Conservation (phyloP, 2,888 invertebrate genomes). For the Acleris sparsana region DNA sequence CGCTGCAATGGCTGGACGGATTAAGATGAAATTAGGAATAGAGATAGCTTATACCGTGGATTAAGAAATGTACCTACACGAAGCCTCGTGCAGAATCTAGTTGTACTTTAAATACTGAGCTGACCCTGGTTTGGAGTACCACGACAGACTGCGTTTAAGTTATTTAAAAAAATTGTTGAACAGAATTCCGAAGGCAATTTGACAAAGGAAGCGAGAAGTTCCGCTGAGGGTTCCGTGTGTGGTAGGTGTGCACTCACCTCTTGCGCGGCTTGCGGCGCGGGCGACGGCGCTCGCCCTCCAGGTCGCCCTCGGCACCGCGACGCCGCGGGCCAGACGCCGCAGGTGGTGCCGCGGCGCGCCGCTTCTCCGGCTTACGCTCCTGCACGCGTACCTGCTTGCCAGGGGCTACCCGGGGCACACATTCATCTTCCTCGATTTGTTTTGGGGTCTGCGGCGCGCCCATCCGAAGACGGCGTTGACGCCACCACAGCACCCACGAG, state of each 20-base stretch:
- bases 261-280: conserved; percentile 64
- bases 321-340: conserved; percentile 59
- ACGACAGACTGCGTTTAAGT: too few relatives aligned
- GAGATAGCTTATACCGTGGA: too few relatives aligned
- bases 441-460: conserved; percentile 81
- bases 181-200: too few relatives aligned
- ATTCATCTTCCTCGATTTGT: conserved; percentile 71
- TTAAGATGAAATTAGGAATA: too few relatives aligned
- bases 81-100: too few relatives aligned
- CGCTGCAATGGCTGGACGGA: too few relatives aligned
- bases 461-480: conserved; percentile 79
- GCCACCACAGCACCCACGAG: conserved; percentile 81
- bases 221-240: neutral
- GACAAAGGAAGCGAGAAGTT: too few relatives aligned
- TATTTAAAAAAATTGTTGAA: too few relatives aligned
- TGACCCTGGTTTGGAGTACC: too few relatives aligned
- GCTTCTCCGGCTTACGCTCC: conserved; percentile 69
- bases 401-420: conserved; percentile 67
- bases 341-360: conserved; percentile 48
- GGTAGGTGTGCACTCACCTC: conserved; percentile 53
- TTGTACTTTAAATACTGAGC: too few relatives aligned
- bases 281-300: conserved; percentile 70
- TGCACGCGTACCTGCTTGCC: conserved; percentile 59
- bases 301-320: conserved; percentile 67
- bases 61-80: too few relatives aligned